Conservation (phyloP, 2,113 vertebrate genomes). For the Mirza zaza region DNA sequence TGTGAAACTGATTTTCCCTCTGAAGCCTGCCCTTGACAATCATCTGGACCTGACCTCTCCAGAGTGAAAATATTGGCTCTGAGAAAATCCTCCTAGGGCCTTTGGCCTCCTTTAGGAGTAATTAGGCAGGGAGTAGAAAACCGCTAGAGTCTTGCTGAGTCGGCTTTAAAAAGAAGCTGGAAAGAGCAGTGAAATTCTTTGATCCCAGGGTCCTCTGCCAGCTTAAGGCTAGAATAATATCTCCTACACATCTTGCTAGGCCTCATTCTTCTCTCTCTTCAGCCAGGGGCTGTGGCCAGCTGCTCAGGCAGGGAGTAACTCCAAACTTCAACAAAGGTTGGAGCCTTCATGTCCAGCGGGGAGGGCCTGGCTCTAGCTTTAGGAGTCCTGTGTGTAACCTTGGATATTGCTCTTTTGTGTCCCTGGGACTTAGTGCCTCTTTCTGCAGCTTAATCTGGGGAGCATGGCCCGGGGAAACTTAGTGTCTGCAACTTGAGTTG, state of each 20-base stretch:
- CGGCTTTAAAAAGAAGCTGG: constrained; percentile 10
- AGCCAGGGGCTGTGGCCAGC: not conserved
- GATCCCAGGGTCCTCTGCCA: not conserved
- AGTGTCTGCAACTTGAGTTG: not conserved
- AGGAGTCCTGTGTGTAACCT: not conserved
- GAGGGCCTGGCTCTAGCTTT: not conserved
- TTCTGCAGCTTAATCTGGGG: not conserved
- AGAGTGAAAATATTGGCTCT: not conserved
- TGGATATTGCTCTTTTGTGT: not conserved
- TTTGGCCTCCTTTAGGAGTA: not conserved
- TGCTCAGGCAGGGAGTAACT: constrained; percentile 27
- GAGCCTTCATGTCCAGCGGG: not conserved
- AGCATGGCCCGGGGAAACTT: not conserved
- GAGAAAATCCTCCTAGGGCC: not conserved
- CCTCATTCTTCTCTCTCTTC: not conserved
- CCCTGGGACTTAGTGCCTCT: not conserved
- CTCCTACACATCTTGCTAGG: constrained; percentile 20
- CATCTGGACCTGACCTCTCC: not conserved
- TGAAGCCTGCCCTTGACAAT: not conserved
- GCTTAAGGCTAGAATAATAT: constrained; percentile 41
- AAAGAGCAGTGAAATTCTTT: constrained; percentile 32
- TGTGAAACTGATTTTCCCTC: constrained; percentile 1
- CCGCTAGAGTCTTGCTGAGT: not conserved
- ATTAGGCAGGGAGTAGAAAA: not conserved
- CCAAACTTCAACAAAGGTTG: not conserved